A percentile compares a stretch with the other conserved stretches of the same genome.
phyloP scores from a whole-genome alignment of 1,140 invertebrate species.

The fruit fly (Drosophila melanogaster) region DNA sequence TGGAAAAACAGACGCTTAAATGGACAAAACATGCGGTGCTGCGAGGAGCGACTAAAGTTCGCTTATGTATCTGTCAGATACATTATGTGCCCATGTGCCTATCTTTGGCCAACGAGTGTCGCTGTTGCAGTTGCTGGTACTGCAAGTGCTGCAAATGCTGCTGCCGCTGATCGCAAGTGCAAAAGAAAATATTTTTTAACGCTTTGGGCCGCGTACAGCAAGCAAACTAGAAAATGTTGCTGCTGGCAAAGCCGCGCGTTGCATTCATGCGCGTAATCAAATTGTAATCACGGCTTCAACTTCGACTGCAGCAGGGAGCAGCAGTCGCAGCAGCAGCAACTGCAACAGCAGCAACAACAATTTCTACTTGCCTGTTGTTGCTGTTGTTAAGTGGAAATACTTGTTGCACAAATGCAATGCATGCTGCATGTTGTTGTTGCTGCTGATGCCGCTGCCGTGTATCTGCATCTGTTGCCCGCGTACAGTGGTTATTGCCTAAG shows the following conservation, averaged over 20 bases:
- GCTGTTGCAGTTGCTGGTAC: slow-evolving; percentile 27
- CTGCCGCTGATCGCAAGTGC: slow-evolving; percentile 60
- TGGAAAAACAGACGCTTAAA: slow-evolving; percentile 78
- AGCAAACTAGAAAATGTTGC: slow-evolving; percentile 77
- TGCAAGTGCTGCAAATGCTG: slow-evolving; percentile 13
- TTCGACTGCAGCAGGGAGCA: slow-evolving; percentile 56
- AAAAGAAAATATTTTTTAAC: slow-evolving; percentile 82
- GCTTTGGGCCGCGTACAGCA: slow-evolving; percentile 67
- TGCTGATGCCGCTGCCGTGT: slow-evolving; percentile 46
- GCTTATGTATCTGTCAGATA: slow-evolving; percentile 77
- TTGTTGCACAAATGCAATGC: slow-evolving; percentile 83
- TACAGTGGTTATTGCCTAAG: slow-evolving; percentile 52
- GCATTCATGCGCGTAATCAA: slow-evolving; percentile 83
- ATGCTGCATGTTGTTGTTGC: slow-evolving; percentile 48
- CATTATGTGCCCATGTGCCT: slow-evolving; percentile 65
- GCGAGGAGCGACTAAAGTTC: slow-evolving; percentile 53
- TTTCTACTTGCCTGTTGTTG: slow-evolving; percentile 46
- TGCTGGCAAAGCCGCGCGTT: slow-evolving; percentile 63
- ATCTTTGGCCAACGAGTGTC: slow-evolving; percentile 57
- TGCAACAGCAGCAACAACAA: slow-evolving; percentile 33
- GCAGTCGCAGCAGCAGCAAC: slow-evolving; percentile 23
- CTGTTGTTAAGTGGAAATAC: slow-evolving; percentile 83
- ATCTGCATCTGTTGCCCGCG: slow-evolving; percentile 56
- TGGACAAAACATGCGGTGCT: slow-evolving; percentile 78
- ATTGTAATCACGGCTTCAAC: slow-evolving; percentile 81